Conservation (phyloP, 1,140 invertebrate species). For the Heliothis virescens region DNA sequence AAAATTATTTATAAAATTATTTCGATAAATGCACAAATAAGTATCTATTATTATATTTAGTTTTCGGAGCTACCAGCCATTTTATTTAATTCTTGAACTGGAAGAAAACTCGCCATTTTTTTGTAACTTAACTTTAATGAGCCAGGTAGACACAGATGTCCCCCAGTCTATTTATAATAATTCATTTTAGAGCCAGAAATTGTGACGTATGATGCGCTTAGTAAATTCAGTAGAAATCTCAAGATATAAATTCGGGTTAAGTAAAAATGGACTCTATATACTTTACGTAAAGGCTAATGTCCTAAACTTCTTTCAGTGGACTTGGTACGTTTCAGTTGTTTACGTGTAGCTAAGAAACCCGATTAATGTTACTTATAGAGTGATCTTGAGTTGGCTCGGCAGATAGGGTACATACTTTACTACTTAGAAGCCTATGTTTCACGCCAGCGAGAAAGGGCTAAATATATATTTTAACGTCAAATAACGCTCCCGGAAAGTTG, state of each 20-base stretch:
- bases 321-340: conserved; percentile 16
- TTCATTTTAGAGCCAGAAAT: conserved; percentile 40
- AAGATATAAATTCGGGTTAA: not conserved
- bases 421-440: conserved; percentile 81
- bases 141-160: not conserved
- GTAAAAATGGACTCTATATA: not conserved
- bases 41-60: too few relatives aligned
- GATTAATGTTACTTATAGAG: conserved; percentile 85
- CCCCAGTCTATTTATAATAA: conserved; percentile 27
- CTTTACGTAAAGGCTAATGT: not conserved
- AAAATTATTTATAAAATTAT: too few relatives aligned
- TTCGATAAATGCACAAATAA: too few relatives aligned
- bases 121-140: not conserved
- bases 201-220: conserved; percentile 46
- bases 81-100: not conserved
- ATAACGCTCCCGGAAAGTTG: not conserved
- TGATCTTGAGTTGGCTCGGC: conserved; percentile 70
- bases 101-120: not conserved
- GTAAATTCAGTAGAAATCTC: conserved; percentile 29
- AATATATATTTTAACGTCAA: conserved; percentile 44
- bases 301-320: not conserved
- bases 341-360: conserved; percentile 58
- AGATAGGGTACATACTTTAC: conserved; percentile 82
- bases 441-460: conserved; percentile 47
- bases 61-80: too few relatives aligned